Conservation (phyloP, 2,113 vertebrate species). For the Lepus americanus region DNA sequence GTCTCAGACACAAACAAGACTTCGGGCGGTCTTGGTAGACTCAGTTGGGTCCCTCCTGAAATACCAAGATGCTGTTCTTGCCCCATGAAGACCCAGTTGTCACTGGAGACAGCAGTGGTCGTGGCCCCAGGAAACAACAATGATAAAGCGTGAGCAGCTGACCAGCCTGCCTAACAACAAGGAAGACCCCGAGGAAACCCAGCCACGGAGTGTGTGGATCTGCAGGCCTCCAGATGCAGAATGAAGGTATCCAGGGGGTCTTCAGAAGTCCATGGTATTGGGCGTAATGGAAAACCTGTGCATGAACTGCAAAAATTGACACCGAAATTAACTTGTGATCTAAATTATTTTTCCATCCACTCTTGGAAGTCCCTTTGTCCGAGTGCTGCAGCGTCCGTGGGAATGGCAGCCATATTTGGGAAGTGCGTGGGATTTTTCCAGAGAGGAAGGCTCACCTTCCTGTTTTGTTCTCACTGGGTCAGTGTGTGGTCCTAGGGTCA, state of each 20-base stretch:
- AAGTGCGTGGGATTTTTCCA: not conserved
- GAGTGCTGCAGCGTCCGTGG: not conserved
- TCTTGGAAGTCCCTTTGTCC: too few species aligned
- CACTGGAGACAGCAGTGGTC: not conserved
- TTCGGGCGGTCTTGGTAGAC: slow-evolving; percentile 37
- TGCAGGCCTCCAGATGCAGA: not conserved
- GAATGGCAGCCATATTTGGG: not conserved
- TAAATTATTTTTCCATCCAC: too few species aligned
- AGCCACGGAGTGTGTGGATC: fast-evolving
- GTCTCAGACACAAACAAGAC: not conserved
- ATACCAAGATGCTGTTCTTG: slow-evolving; percentile 66
- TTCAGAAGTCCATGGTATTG: too few species aligned
- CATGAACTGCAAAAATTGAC: too few species aligned
- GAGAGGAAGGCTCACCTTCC: slow-evolving; percentile 1
- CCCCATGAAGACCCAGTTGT: slow-evolving; percentile 30
- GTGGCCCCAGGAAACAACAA: not conserved
- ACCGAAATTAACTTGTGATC: too few species aligned
- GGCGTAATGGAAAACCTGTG: too few species aligned
- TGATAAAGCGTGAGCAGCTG: not conserved
- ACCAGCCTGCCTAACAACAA: not conserved
- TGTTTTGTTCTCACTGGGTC: not conserved
- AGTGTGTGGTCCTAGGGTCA: not conserved
- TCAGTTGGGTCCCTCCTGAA: slow-evolving; percentile 59
- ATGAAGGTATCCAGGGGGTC: too few species aligned
- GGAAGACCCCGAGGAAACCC: not conserved